Conservation (phyloP, 2,888 invertebrate genomes). For the Platycnemis pennipes region DNA sequence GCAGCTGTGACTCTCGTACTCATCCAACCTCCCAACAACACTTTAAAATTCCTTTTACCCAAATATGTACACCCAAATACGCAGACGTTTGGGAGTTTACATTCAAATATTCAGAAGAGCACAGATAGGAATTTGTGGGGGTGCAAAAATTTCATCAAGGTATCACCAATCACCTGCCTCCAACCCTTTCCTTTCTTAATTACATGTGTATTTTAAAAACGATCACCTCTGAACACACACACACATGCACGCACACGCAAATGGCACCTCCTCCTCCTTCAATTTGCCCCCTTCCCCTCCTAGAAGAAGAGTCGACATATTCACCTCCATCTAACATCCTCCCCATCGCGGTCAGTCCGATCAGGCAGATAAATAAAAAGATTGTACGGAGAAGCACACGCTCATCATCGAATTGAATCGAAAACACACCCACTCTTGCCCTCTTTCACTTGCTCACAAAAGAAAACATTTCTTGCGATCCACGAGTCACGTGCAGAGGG, state of each 20-base stretch:
- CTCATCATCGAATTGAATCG: slow-evolving; percentile 40
- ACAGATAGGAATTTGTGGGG: slow-evolving; percentile 29
- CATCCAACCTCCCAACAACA: slow-evolving; percentile 16
- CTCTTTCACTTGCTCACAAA: slow-evolving; percentile 55
- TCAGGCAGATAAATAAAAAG: slow-evolving; percentile 62
- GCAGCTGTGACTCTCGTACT: slow-evolving; percentile 30
- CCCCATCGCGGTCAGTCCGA: slow-evolving; percentile 42
- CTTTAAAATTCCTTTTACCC: not conserved
- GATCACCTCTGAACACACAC: not conserved
- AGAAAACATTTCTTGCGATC: slow-evolving; percentile 47
- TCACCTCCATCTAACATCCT: not conserved
- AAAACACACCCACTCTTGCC: slow-evolving; percentile 44
- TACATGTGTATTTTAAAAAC: not conserved
- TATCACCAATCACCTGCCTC: not conserved
- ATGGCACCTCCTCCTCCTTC: not conserved
- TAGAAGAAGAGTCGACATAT: not conserved
- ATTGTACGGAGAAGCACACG: slow-evolving; percentile 63
- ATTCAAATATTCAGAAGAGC: slow-evolving; percentile 8
- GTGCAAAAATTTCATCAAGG: slow-evolving; percentile 27
- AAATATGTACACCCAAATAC: not conserved
- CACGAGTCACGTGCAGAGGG: slow-evolving; percentile 64
- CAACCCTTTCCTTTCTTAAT: not conserved
- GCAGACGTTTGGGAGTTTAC: not conserved
- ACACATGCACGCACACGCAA: not conserved
- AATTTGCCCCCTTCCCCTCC: not conserved